phyloP scores from a whole-genome alignment of 2,113 vertebrate species.

The Dicrurus megarhynchus region DNA sequence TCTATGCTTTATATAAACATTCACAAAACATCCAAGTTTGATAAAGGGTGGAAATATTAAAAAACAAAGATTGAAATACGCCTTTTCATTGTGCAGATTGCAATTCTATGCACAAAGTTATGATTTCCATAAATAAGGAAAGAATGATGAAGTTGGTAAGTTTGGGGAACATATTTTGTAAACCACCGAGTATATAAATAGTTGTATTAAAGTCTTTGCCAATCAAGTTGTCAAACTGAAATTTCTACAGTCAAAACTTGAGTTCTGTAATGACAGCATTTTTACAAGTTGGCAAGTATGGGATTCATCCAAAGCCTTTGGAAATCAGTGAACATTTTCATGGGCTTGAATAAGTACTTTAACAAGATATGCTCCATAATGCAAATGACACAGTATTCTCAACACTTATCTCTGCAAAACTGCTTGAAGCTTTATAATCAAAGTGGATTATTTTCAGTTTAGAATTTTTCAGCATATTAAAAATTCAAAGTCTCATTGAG shows the following conservation, averaged over 20 bases:
- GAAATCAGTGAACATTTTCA: neutral
- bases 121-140: neutral
- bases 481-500: neutral
- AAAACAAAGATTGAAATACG: neutral
- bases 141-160: neutral
- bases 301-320: constrained; percentile 5
- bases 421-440: neutral
- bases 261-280: neutral
- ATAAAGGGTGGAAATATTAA: neutral
- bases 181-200: neutral
- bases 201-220: neutral
- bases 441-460: neutral
- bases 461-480: neutral
- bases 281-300: constrained; percentile 18
- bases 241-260: neutral
- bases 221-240: neutral
- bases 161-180: neutral
- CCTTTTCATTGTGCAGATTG: neutral
- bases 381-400: neutral
- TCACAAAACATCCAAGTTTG: neutral
- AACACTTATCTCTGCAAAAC: neutral
- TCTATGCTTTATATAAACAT: neutral
- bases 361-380: neutral
- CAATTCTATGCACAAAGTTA: neutral
- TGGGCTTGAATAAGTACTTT: neutral